These are phyloP conservation scores for Thunnus thynnus DNA, from an alignment of 2,113 vertebrate species.

Conservation along the genomic window DNA sequence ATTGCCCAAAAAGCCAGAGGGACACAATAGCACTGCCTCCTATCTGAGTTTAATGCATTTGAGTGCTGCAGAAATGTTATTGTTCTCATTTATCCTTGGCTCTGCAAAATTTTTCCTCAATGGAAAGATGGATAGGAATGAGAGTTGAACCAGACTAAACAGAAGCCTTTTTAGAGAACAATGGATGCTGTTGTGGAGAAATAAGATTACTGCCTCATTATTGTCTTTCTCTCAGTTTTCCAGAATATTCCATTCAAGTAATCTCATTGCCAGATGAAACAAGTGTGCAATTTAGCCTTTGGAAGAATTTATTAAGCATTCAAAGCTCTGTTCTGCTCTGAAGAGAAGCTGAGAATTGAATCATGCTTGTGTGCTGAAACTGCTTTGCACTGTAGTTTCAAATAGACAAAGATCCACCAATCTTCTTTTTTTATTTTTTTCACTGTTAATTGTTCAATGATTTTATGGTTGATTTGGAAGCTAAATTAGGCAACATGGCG, in stretches of 20 bases:
- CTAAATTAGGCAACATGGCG: conserved; percentile 9
- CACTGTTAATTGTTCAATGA: conserved; percentile 4
- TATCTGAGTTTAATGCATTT: conserved; percentile 49
- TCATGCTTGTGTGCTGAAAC: conserved; percentile 58
- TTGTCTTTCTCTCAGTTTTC: conserved; percentile 69
- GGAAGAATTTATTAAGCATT: conserved; percentile 72
- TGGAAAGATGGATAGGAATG: conserved; percentile 74
- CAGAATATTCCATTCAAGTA: conserved; percentile 73
- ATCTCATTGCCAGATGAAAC: conserved; percentile 75
- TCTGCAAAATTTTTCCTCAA: conserved; percentile 65
- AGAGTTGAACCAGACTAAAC: conserved; percentile 67
- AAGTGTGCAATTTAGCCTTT: conserved; percentile 62
- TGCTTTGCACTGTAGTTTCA: conserved; percentile 52
- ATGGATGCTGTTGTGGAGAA: conserved; percentile 76
- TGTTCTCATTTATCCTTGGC: conserved; percentile 71
- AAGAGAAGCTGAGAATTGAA: conserved; percentile 56
- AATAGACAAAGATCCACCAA: conserved; percentile 43
- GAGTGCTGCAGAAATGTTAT: conserved; percentile 71
- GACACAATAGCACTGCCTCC: conserved; percentile 50
- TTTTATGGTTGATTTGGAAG: conserved; percentile 29
- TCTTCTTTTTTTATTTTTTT: conserved; percentile 23
- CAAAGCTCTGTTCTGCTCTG: conserved; percentile 54
- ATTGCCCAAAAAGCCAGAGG: conserved; percentile 44
- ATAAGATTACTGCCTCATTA: conserved; percentile 77
- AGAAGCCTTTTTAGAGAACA: conserved; percentile 72